Evolutionary conservation across 2,113 vertebrate species (phyloP).

Genomic region (Colaptes auratus): DNA sequence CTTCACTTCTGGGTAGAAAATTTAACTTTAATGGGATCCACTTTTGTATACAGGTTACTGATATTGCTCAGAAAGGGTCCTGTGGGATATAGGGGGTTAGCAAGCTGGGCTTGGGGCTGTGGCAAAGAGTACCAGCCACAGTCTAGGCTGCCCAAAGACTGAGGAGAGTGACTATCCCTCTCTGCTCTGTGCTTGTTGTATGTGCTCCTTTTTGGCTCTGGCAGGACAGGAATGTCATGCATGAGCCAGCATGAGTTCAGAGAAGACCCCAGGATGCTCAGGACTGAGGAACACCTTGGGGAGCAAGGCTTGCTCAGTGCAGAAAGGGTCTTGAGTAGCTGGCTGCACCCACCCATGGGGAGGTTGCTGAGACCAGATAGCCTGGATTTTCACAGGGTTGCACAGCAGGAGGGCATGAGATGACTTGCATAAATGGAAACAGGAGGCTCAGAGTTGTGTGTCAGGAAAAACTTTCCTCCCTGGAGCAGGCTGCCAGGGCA

Average conservation of each 20-base stretch:
- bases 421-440: neutral
- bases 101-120: neutral
- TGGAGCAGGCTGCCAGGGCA: neutral
- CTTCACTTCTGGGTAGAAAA: neutral
- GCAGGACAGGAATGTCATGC: neutral
- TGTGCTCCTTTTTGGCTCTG: neutral
- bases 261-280: neutral
- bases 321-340: fast-evolving
- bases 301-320: neutral
- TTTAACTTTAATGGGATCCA: neutral
- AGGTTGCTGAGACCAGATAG: neutral
- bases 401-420: fast-evolving
- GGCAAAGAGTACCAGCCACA: neutral
- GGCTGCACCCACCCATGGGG: neutral
- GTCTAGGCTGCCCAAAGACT: neutral
- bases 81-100: neutral
- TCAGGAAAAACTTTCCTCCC: neutral
- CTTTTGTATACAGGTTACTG: neutral
- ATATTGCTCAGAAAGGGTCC: no score
- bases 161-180: fast-evolving
- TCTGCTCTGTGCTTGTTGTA: fast-evolving
- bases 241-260: neutral
- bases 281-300: neutral
- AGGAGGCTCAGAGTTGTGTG: neutral
- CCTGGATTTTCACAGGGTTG: neutral